Conservation (phyloP, 2,113 vertebrate species). For the Grammomys dolichurus region DNA sequence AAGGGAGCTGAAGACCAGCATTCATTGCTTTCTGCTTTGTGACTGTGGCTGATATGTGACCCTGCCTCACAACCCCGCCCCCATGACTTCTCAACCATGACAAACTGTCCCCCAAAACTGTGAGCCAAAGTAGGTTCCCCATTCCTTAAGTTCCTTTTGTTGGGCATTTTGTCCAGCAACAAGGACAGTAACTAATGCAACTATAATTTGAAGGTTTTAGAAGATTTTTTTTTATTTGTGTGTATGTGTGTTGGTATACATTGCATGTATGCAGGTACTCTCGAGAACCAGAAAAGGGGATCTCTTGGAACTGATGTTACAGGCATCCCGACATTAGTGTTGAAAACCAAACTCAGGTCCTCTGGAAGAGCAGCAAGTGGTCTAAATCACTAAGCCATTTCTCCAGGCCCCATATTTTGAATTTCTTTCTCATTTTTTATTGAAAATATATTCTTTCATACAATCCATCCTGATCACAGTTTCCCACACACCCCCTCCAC, state of each 20-base stretch:
- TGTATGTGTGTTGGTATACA: not conserved
- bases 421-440: not conserved
- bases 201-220: not conserved
- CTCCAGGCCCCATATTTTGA: not conserved
- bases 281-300: not conserved
- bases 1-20: not conserved
- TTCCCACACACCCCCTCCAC: not conserved
- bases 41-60: not conserved
- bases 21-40: not conserved
- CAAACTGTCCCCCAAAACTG: not conserved
- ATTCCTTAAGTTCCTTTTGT: not conserved
- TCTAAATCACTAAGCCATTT: not conserved
- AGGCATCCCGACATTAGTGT: not conserved
- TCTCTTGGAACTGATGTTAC: not conserved
- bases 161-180: not conserved
- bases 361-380: not conserved
- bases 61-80: not conserved
- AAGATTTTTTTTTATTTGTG: not conserved
- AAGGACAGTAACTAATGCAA: not conserved
- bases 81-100: not conserved
- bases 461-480: not conserved
- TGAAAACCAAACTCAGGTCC: not conserved
- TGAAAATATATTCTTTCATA: not conserved
- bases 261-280: no score
- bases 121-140: not conserved